Evolutionary conservation across 2,888 invertebrate species (phyloP).

Genomic region (Coenonympha glycerion): DNA sequence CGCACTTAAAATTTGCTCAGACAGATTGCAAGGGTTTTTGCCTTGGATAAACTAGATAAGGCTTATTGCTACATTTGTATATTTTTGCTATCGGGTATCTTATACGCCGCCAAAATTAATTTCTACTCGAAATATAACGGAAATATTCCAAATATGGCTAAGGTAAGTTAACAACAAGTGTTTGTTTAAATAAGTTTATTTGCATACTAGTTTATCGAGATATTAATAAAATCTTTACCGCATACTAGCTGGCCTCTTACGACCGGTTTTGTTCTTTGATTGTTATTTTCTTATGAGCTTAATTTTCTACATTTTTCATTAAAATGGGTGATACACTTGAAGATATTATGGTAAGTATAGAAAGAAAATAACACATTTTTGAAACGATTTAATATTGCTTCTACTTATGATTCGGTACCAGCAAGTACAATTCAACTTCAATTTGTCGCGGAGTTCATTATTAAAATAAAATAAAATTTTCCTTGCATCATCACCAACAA

Average conservation of each 20-base stretch:
- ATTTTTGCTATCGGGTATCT: constrained; percentile 12
- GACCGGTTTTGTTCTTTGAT: not conserved
- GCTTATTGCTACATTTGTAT: constrained; percentile 3
- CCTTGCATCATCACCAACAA: too few relatives aligned
- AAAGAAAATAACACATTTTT: constrained; percentile 22
- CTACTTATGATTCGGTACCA: too few relatives aligned
- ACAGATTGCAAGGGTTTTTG: not conserved
- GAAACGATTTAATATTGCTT: too few relatives aligned
- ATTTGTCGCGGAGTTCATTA: too few relatives aligned
- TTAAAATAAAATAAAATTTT: too few relatives aligned
- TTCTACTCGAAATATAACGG: constrained; percentile 81
- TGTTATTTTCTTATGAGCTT: not conserved
- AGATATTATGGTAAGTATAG: constrained; percentile 43
- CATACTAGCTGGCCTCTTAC: constrained; percentile 13
- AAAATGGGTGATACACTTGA: constrained; percentile 44
- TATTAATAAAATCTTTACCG: constrained; percentile 19
- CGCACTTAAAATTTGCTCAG: not conserved
- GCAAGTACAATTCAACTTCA: too few relatives aligned
- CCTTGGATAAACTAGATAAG: not conserved
- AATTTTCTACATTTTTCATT: constrained; percentile 2
- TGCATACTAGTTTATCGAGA: constrained; percentile 47
- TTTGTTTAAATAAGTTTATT: constrained; percentile 32
- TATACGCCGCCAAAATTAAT: constrained; percentile 76
- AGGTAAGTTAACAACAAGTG: constrained; percentile 63
- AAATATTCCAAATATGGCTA: constrained; percentile 80